Base-by-base conservation (phyloP, 2,888 invertebrate species). In the Amphipyra berbera region DNA sequence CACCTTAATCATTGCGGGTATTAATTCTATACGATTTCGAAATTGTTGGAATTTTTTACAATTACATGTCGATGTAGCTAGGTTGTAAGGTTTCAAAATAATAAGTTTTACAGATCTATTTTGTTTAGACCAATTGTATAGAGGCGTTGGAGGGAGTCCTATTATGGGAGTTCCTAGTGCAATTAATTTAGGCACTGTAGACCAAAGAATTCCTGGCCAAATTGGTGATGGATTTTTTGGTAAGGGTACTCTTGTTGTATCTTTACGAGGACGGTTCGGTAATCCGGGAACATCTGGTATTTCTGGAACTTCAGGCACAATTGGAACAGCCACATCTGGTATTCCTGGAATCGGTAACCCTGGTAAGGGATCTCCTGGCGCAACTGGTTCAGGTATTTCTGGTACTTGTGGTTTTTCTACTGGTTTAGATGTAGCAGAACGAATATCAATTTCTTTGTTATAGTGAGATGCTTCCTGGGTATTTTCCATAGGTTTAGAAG, bases 271-370 rank as follows among this genome's bases (percentile, higher is more conserved):
- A 6, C 37, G 35, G 33, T 30, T 9, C 8, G 74, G 70, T 21
- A 50, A 15, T n/a, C n/a, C n/a, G n/a, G 1, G 70, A 75, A 13
- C 68, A 2, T 71, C 70, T 0, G 70, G 63, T n/a, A 45, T 6
- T 13, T 41, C 54, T 9, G 69, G 70, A 1, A 74, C 7, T 10
- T 71, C 70, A 13, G 70, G 70, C 6, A 74, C 63, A 35, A 71
- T 40, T 0, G 70, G 70, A 15, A 74, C 45, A 14, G 69, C 42
- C 7, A 74, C 70, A 48, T 71, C 70, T 30, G 70, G 70, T 27
- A 58, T 35, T 8, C 14, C 47, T 6, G 70, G 70, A 0, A 56
- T 7, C 40, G 70, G 70, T 9, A 74, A 15, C 1, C 70, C 70
- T 38, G 70, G 70, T 15, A 74, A 21, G 3, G 69, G 75, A 30